Evolutionary conservation across 2,797 vertebrate genomes (phyloP).

Genomic region (Meda fulgida): DNA sequence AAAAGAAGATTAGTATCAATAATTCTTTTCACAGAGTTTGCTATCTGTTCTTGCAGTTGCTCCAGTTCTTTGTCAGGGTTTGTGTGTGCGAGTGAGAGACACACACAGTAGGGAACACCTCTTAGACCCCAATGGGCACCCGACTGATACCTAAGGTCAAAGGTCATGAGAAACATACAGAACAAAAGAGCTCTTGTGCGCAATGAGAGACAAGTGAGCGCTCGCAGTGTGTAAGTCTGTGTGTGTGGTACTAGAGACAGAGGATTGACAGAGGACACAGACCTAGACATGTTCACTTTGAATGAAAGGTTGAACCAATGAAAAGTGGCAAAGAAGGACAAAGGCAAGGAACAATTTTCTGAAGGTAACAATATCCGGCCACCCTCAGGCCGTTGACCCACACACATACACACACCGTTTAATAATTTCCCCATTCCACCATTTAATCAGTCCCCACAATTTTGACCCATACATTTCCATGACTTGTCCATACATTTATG

Average conservation of each 20-base stretch:
- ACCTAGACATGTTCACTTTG: constrained; percentile 29
- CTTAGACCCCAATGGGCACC: constrained; percentile 57
- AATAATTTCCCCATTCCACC: constrained; percentile 2
- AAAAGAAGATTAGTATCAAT: constrained; percentile 32
- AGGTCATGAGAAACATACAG: constrained; percentile 65
- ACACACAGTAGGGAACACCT: constrained; percentile 48
- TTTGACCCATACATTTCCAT: background rate
- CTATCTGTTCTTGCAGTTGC: constrained; percentile 34
- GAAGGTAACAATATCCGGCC: constrained; percentile 49
- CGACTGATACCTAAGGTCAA: constrained; percentile 58
- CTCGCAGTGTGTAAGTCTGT: constrained; percentile 23
- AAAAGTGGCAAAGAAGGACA: constrained; percentile 51
- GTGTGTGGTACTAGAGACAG: constrained; percentile 30
- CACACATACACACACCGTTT: background rate
- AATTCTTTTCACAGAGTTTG: constrained; percentile 28
- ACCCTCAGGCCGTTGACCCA: constrained; percentile 36
- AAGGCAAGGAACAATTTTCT: constrained; percentile 37
- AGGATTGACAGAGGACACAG: constrained; percentile 33
- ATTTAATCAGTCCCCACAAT: background rate
- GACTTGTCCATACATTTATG: background rate
- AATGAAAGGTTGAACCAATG: constrained; percentile 37
- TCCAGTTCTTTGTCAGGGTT: background rate
- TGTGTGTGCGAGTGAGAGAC: constrained; percentile 32
- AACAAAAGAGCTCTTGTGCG: constrained; percentile 63
- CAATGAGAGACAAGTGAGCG: constrained; percentile 39